Base-by-base conservation (phyloP, 2,113 vertebrate species). In the Chroicocephalus ridibundus region DNA sequence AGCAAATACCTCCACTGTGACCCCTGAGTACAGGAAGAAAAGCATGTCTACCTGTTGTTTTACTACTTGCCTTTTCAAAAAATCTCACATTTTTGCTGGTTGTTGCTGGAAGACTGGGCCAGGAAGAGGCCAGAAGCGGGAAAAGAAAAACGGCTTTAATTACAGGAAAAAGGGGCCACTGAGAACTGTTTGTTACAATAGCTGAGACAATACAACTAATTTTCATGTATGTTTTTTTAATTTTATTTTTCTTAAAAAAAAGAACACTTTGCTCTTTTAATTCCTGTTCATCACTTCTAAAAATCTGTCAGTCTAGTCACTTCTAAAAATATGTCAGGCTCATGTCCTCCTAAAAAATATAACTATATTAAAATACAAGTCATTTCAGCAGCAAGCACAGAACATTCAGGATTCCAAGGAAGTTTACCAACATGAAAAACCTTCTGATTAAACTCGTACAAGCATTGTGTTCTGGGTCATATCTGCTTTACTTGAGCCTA, bases 111-210 rank as follows among this genome's bases (percentile, higher is more conserved):
- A 83, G 47, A 34, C 9, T 15, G 51, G 86, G 80, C 88, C 95
- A 94, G 95, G 88, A 96, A 95, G 95, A 90, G 92, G 94, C 96
- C 95, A 92, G 90, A 81, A 92, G 26, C 40, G 72, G 76, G 80
- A 71, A 90, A 81, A 88, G 83, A 91, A 96, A 96, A 97, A 95
- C 70, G n/a, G 24, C 90, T 94, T 95, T 95, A 96, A 94, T 95
- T 93, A 96, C 94, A 94, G 96, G 96, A 97, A 96, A 92, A 94
- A 71, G 72, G 61, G 72, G 19, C 72, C 88, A 96, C 64, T 83
- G 82, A 92, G 88, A 92, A 92, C 72, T 82, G 38, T 17, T 84
- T 91, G 76, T 86, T 95, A 94, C 86, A 88, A 90, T 38, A 93
- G 86, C 69, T 34, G 34, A 88, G 79, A 92, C 51, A 94, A 84